Evolutionary conservation across 2,113 vertebrate species (phyloP).

Genomic region (Ailurus styani): DNA sequence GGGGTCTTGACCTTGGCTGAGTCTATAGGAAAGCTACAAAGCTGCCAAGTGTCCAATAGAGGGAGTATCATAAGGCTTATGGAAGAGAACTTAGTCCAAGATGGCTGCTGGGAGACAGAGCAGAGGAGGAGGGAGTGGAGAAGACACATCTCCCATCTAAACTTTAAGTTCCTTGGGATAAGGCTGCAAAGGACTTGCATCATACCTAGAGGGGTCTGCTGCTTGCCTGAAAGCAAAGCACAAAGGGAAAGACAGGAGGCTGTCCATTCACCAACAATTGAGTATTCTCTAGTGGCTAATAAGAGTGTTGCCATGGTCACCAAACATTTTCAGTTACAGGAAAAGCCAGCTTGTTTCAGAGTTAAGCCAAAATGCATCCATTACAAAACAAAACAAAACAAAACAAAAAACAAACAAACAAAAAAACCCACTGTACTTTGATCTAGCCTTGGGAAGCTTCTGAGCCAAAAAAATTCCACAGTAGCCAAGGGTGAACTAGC

Average conservation of each 20-base stretch:
- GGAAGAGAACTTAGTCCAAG: neutral
- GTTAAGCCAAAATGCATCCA: neutral
- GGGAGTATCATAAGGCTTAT: neutral
- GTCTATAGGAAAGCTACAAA: neutral
- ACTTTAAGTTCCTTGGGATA: neutral
- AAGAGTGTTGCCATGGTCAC: conserved; percentile 1
- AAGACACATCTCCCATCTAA: neutral
- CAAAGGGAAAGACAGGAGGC: neutral
- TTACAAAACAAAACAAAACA: neutral
- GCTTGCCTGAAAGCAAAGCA: neutral
- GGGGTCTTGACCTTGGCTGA: neutral
- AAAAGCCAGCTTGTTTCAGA: neutral
- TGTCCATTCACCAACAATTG: neutral
- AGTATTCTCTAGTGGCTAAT: neutral
- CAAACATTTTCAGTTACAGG: neutral
- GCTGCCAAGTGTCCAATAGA: neutral
- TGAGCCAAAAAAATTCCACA: neutral
- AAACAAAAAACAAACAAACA: neutral
- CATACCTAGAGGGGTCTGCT: neutral
- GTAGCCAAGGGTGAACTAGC: neutral
- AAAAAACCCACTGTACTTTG: neutral
- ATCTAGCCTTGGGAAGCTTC: neutral
- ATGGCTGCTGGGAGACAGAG: neutral
- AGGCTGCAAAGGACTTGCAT: neutral
- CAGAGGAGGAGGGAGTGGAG: neutral